phyloP scores from a whole-genome alignment of 2,797 vertebrate genomes.

The Melanogrammus aeglefinus region DNA sequence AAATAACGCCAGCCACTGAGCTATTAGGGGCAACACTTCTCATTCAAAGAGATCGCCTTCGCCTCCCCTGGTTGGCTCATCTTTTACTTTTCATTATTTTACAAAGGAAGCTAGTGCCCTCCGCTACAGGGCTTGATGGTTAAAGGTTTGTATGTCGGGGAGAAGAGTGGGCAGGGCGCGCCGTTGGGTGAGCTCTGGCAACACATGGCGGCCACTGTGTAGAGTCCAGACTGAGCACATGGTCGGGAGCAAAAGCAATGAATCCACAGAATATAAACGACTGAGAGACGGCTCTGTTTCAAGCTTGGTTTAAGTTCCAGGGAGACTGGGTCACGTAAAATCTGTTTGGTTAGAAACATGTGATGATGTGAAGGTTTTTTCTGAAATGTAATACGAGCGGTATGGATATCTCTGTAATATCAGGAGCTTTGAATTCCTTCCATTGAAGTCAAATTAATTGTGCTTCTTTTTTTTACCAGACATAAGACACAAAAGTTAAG shows the following conservation, averaged over 20 bases:
- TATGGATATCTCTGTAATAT: background rate
- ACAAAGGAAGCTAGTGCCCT: slow-evolving; percentile 39
- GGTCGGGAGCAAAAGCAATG: slow-evolving; percentile 25
- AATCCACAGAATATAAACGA: background rate
- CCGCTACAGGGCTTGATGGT: slow-evolving; percentile 31
- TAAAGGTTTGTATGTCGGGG: slow-evolving; percentile 32
- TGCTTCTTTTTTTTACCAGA: background rate
- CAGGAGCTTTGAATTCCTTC: background rate
- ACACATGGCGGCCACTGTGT: slow-evolving; percentile 31
- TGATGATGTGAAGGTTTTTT: background rate
- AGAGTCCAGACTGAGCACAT: slow-evolving; percentile 45
- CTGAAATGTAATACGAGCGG: background rate
- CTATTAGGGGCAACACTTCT: slow-evolving; percentile 35
- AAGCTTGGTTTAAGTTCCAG: background rate
- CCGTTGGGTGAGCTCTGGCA: slow-evolving; percentile 14
- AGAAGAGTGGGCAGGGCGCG: slow-evolving; percentile 22
- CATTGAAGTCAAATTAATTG: slow-evolving; percentile 2
- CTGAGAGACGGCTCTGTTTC: background rate
- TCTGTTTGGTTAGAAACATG: background rate
- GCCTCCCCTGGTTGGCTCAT: slow-evolving; percentile 44
- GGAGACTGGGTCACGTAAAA: background rate
- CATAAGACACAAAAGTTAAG: slow-evolving; percentile 26
- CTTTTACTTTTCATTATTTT: slow-evolving; percentile 30
- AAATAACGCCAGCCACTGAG: slow-evolving; percentile 40
- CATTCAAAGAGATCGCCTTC: background rate